A percentile compares a stretch with the other conserved stretches of the same genome.
Evolutionary conservation across 2,888 invertebrate species (phyloP).

Genomic region (Diarsia mendica): DNA sequence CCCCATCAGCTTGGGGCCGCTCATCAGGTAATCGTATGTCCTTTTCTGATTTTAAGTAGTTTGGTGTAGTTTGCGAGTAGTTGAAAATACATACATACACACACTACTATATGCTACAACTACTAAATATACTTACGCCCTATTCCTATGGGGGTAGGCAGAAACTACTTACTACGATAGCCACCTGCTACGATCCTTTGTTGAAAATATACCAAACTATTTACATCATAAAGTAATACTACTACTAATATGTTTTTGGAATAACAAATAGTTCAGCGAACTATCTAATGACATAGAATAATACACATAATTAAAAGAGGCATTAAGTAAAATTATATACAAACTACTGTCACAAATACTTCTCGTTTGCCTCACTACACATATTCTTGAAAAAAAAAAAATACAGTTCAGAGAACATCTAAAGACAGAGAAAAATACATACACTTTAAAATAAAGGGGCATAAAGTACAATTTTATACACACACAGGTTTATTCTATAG

Average conservation of each 20-base stretch:
- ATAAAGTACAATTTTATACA: constrained; percentile 5
- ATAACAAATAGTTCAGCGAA: not conserved
- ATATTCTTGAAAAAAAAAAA: not conserved
- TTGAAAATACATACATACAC: not conserved
- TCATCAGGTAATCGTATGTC: constrained; percentile 88
- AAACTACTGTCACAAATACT: not conserved
- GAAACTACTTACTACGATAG: too few species aligned
- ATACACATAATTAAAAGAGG: not conserved
- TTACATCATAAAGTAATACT: not conserved
- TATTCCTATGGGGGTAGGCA: too few species aligned
- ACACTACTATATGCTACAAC: too few species aligned
- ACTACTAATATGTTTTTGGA: too few species aligned
- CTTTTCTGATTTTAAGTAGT: constrained; percentile 2
- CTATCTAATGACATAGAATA: not conserved
- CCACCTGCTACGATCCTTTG: too few species aligned
- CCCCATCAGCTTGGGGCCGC: constrained; percentile 93
- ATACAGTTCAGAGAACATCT: not conserved
- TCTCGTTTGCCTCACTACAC: too few species aligned
- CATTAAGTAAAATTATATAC: not conserved
- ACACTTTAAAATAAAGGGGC: not conserved
- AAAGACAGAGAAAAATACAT: too few species aligned
- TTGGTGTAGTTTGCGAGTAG: not conserved
- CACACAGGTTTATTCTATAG: too few species aligned
- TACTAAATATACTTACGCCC: too few species aligned
- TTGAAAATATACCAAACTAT: too few species aligned